Evolutionary conservation across 2,113 vertebrate species (phyloP).

Genomic region (Lamprologus speciosus): DNA sequence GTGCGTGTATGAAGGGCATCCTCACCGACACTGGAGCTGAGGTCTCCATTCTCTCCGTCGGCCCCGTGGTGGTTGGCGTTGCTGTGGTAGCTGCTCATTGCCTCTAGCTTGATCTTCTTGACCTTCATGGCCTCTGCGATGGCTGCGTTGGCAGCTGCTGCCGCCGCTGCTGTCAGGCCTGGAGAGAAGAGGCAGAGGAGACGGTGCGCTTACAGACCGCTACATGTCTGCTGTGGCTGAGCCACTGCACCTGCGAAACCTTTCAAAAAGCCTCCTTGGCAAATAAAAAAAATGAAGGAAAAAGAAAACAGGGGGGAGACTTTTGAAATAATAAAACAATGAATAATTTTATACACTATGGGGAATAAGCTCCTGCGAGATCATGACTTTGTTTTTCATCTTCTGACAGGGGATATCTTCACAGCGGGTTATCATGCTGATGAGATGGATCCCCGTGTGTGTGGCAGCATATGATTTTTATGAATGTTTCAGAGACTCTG

Average conservation of each 20-base stretch:
- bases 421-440: conserved; percentile 53
- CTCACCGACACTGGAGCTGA: conserved; percentile 94
- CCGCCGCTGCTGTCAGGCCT: conserved; percentile 96
- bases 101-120: conserved; percentile 99
- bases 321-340: conserved; percentile 50
- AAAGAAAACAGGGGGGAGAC: neutral
- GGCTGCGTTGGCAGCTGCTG: conserved; percentile 93
- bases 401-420: conserved; percentile 47
- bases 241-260: conserved; percentile 40
- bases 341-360: conserved; percentile 50
- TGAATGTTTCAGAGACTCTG: conserved; percentile 34
- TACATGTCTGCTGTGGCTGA: conserved; percentile 44
- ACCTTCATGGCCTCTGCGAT: conserved; percentile 99
- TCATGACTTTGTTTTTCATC: conserved; percentile 47
- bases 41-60: conserved; percentile 94
- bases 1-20: conserved; percentile 27
- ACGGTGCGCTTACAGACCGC: conserved; percentile 41
- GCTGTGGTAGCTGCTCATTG: conserved; percentile 96
- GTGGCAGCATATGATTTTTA: conserved; percentile 47
- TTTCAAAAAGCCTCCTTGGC: conserved; percentile 17
- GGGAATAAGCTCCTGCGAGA: conserved; percentile 39
- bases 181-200: conserved; percentile 40
- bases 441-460: conserved; percentile 42
- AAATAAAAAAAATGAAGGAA: neutral
- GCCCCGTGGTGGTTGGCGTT: conserved; percentile 88